phyloP scores from a whole-genome alignment of 2,888 invertebrate species.

The Melinaea marsaeus region DNA sequence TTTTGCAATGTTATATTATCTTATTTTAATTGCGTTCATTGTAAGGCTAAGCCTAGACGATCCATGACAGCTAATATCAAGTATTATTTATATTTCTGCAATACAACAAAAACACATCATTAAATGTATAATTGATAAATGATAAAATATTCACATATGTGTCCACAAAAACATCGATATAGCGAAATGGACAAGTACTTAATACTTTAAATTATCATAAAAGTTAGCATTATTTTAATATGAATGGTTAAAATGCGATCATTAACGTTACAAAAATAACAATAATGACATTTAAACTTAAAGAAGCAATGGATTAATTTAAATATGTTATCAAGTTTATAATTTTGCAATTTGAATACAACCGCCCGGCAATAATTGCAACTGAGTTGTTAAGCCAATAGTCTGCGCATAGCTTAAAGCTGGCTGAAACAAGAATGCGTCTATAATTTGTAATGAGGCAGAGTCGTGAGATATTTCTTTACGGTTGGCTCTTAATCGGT shows the following conservation, averaged over 20 bases:
- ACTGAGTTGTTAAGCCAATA: conserved; percentile 6
- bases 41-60: conserved; percentile 19
- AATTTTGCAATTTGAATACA: neutral
- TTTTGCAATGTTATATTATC: conserved; percentile 58
- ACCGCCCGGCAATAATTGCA: neutral
- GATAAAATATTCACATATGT: neutral
- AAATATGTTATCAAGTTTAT: neutral
- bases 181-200: neutral
- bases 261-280: neutral
- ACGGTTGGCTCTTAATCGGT: conserved; percentile 69
- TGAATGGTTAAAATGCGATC: neutral
- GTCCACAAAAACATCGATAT: conserved; percentile 7
- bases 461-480: conserved; percentile 61
- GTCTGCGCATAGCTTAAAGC: conserved; percentile 20
- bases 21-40: conserved; percentile 58
- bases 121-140: conserved; percentile 1
- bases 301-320: neutral
- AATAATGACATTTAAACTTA: neutral
- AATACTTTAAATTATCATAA: neutral
- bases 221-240: neutral
- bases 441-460: conserved; percentile 75
- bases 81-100: neutral
- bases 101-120: neutral
- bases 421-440: conserved; percentile 62
- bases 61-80: neutral